Evolutionary conservation across 2,888 invertebrate species (phyloP), one percentile per base, ranked within the genome.

Genomic region (Cosmia pyralina): DNA sequence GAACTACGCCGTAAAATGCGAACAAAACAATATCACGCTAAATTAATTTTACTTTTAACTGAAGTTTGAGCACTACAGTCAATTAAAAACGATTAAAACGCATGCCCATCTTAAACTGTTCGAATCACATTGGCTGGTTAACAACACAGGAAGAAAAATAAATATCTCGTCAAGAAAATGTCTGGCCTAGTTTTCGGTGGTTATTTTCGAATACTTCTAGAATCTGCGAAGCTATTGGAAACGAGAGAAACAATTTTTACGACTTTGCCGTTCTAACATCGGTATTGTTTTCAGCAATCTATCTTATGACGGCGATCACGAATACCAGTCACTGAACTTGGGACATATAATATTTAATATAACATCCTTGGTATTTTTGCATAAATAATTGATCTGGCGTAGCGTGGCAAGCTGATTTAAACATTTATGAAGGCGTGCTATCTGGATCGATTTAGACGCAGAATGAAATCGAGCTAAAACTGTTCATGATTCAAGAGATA

Each of bases 331-430:
- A 77, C 57, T 88, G 83, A 85, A 88, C 79, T 86, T 75, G 71
- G 79, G 28, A 72, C 63, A 70, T 70, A 76, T 89, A 90, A 90
- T 87, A 85, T 87, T 89, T 88, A 2, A 28, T 28, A 1, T 28
- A 83, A 86, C 75, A 88, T 83, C 89, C 89, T 90, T 91, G 90
- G 85, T 84, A 84, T 85, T 85, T 88, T 79, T 77, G 28, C 57
- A 79, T 82, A 78, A 81, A 84, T 78, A 79, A 76, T 78, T 81
- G 73, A 80, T 84, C 74, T 73, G 50, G 62, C 62, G 68, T 69
- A 62, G 71, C 62, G 64, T 52, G 69, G 76, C 48, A 60, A 76
- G 53, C 60, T 69, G 63, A 79, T 58, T 69, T 72, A 65, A 58
- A 70, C 74, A 68, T 74, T 69, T 74, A 17, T 50, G 69, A 67